Percentiles rank a stretch among this genome's conserved stretches.
Conservation (phyloP, 2,113 vertebrate species). For the Taxidea taxus region DNA sequence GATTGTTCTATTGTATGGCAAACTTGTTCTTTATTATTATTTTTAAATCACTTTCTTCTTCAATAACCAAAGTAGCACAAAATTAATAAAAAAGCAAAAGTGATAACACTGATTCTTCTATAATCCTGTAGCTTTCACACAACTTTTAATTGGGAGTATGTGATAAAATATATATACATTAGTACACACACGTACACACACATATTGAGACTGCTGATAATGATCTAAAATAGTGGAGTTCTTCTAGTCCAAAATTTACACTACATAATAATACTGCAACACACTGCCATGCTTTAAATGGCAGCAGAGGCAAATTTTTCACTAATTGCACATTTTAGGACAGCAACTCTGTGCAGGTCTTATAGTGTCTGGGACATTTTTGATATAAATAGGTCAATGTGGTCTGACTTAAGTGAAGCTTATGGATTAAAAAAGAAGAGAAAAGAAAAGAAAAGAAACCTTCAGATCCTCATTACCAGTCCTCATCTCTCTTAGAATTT, state of each 20-base stretch:
- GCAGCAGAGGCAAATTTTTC: background rate
- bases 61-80: background rate
- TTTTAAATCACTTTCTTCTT: background rate
- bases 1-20: background rate
- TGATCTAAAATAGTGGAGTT: background rate
- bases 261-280: background rate
- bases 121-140: background rate
- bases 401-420: background rate
- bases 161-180: background rate
- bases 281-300: background rate
- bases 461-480: background rate
- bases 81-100: background rate
- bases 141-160: background rate
- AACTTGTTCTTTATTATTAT: background rate
- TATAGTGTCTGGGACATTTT: background rate
- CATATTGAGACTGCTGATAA: background rate
- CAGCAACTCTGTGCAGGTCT: background rate
- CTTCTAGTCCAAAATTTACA: background rate
- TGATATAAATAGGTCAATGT: background rate
- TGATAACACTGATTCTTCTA: background rate
- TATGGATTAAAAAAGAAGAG: background rate
- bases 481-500: background rate
- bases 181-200: background rate
- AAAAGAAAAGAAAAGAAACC: background rate
- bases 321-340: background rate